phyloP scores from a whole-genome alignment of 2,113 vertebrate species.

The Pipra filicauda region DNA sequence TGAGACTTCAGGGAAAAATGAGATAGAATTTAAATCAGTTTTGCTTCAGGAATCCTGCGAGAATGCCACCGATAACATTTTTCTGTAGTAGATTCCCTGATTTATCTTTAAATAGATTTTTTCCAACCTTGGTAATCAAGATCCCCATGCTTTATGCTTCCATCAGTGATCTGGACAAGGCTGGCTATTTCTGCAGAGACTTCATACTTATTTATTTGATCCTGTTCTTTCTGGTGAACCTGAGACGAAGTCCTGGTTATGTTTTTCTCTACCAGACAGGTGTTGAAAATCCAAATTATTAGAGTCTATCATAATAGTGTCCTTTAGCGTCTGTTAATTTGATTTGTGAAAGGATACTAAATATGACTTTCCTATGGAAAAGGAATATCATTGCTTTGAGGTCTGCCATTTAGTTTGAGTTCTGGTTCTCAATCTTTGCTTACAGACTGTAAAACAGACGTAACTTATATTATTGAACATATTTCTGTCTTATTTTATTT shows the following conservation, averaged over 20 bases:
- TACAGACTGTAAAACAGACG: neutral
- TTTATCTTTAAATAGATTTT: neutral
- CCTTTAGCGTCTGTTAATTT: neutral
- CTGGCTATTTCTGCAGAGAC: neutral
- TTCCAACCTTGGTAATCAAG: neutral
- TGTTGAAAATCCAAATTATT: neutral
- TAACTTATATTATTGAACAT: neutral
- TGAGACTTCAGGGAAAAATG: neutral
- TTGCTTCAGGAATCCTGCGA: neutral
- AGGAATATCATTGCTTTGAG: neutral
- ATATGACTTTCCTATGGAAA: neutral
- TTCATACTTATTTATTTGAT: neutral
- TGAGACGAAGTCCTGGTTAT: neutral
- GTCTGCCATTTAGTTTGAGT: neutral
- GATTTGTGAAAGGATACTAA: neutral
- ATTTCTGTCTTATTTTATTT: neutral
- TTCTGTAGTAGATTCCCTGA: neutral
- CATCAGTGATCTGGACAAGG: neutral
- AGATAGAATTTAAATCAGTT: neutral
- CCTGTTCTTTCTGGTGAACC: neutral
- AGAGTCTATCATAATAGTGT: neutral
- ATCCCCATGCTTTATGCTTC: neutral
- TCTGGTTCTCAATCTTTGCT: neutral
- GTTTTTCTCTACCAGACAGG: neutral
- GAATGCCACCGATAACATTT: neutral